Evolutionary conservation across 2,888 invertebrate genomes (phyloP).

Genomic region (Agrotis segetum): DNA sequence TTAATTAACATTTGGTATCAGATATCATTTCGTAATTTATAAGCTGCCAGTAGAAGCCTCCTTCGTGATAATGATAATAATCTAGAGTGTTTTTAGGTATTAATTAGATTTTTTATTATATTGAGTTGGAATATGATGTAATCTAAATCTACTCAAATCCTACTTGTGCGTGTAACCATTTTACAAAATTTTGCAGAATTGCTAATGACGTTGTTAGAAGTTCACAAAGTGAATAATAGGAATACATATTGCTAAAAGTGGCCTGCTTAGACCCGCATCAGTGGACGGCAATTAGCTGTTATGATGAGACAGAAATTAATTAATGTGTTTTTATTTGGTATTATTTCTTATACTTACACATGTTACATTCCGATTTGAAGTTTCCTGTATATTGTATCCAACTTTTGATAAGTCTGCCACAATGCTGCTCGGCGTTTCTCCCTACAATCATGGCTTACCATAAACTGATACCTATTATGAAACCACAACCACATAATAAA

Average conservation of each 20-base stretch:
- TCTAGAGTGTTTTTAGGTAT: constrained; percentile 18
- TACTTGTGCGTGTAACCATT: no score
- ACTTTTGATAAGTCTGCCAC: constrained; percentile 1
- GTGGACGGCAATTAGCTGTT: no score
- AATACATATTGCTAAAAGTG: no score
- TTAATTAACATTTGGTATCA: constrained; percentile 43
- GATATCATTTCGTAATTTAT: constrained; percentile 42
- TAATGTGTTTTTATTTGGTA: neutral
- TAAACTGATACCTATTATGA: neutral
- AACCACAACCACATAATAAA: neutral
- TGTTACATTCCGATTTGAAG: neutral
- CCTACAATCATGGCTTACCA: neutral
- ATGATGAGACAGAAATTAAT: no score
- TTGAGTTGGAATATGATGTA: neutral
- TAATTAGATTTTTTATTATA: neutral
- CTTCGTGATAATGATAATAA: constrained; percentile 28
- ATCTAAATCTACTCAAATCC: neutral
- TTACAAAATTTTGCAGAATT: no score
- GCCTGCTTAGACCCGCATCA: no score
- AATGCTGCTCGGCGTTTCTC: neutral
- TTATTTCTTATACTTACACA: neutral
- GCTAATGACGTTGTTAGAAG: no score
- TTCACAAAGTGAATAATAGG: no score
- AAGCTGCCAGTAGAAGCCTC: constrained; percentile 18
- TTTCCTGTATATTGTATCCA: neutral